Conservation (phyloP, 2,113 vertebrate genomes). For the Rattus norvegicus region GRCr8 NC_086025.1:59268501-59269000, state of each 20-base stretch:
- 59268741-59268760: no score
- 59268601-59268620: neutral
- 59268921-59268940: neutral
- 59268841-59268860: neutral
- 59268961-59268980: neutral
- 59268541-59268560: neutral
- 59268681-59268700: no score
- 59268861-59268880: neutral
- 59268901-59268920: neutral
- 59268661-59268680: neutral
- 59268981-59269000: constrained; percentile 21
- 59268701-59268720: no score
- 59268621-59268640: neutral
- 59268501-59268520: neutral
- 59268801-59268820: neutral
- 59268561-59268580: neutral
- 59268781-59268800: neutral
- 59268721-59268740: no score
- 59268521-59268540: neutral
- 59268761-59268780: neutral
- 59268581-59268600: constrained; percentile 33
- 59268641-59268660: neutral
- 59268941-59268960: neutral
- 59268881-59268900: no score
- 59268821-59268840: neutral